These are phyloP conservation scores for Deroptyus accipitrinus DNA, from an alignment of 2,113 vertebrate genomes.

Conservation along the genomic window DNA sequence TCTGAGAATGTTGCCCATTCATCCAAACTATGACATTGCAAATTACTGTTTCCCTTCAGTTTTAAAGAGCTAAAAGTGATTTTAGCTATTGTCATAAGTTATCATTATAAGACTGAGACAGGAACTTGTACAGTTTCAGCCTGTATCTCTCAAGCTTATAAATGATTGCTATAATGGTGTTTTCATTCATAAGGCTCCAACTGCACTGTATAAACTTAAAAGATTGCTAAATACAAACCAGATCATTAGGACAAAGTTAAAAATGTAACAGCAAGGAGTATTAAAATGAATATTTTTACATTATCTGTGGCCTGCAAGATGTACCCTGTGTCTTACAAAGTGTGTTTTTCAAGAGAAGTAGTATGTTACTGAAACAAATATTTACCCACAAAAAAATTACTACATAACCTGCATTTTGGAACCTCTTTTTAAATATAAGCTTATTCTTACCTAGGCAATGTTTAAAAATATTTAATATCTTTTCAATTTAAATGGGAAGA, in stretches of 20 bases:
- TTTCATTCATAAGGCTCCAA: slow-evolving; percentile 28
- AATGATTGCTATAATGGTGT: background rate
- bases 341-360: background rate
- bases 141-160: background rate
- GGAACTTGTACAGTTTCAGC: background rate
- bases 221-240: background rate
- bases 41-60: slow-evolving; percentile 30
- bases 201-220: background rate
- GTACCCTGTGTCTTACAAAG: background rate
- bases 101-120: background rate
- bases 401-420: background rate
- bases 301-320: background rate
- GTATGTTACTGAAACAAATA: background rate
- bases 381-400: background rate
- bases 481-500: background rate
- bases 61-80: slow-evolving; percentile 58
- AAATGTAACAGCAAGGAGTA: background rate
- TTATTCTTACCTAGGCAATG: background rate
- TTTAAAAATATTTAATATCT: background rate
- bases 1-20: slow-evolving; percentile 45
- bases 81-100: slow-evolving; percentile 40
- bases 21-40: background rate
- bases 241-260: background rate
- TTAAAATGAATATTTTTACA: background rate
- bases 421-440: background rate